These are phyloP conservation scores for Stegophylla sp. DNA, from an alignment of 2,888 invertebrate genomes.

Conservation along the genomic window DNA sequence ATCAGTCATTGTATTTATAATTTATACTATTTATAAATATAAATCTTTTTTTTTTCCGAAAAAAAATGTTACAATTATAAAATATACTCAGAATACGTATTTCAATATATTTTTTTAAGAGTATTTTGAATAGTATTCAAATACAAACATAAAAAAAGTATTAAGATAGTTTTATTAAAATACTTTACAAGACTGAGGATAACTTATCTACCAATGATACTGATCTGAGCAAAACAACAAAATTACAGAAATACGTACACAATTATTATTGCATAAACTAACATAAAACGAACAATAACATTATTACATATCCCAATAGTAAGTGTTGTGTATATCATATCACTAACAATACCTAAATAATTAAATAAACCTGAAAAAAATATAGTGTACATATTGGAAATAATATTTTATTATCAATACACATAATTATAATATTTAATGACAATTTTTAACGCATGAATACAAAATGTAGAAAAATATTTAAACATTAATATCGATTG, in stretches of 20 bases:
- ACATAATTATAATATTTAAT: conserved; percentile 36
- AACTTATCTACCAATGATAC: not conserved
- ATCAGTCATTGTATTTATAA: too few species aligned
- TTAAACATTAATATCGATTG: conserved; percentile 38
- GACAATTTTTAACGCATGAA: conserved; percentile 20
- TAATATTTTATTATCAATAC: conserved; percentile 42
- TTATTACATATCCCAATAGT: conserved; percentile 13
- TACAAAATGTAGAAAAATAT: conserved; percentile 57
- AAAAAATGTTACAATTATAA: too few species aligned
- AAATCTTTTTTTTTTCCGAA: too few species aligned
- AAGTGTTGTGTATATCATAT: not conserved
- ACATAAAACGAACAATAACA: not conserved
- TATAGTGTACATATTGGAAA: conserved; percentile 28
- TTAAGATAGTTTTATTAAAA: too few species aligned
- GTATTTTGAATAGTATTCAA: too few species aligned
- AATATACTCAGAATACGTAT: too few species aligned
- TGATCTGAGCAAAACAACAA: too few species aligned
- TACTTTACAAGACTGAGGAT: not conserved
- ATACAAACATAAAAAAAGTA: too few species aligned
- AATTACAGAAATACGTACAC: not conserved
- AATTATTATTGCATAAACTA: conserved; percentile 5
- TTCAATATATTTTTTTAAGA: too few species aligned
- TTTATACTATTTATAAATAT: too few species aligned
- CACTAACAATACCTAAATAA: conserved; percentile 20
- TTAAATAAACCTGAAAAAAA: not conserved